Conservation (phyloP, 2,113 vertebrate species). For the Chaetops frenatus region DNA sequence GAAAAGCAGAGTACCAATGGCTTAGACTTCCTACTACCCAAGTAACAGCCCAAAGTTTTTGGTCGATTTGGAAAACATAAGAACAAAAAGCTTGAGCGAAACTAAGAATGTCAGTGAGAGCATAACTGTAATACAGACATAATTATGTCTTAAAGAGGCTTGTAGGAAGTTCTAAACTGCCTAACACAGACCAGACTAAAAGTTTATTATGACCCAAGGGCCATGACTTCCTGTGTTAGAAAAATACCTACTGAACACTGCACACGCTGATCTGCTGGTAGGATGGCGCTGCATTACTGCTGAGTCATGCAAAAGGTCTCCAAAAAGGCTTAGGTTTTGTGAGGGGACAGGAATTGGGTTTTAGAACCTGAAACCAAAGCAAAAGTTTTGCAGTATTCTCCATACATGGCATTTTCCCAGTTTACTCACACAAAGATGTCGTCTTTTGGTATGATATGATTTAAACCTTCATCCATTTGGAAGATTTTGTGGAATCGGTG, state of each 20-base stretch:
- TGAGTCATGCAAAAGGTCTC: not conserved
- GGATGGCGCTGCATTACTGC: not conserved
- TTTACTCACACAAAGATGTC: constrained; percentile 94
- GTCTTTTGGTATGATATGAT: constrained; percentile 92
- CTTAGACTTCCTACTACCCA: not conserved
- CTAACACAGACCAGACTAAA: not conserved
- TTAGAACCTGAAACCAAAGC: not conserved
- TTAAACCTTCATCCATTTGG: constrained; percentile 89
- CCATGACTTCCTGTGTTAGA: not conserved
- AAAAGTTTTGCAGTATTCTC: not conserved
- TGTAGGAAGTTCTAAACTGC: not conserved
- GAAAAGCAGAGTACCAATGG: not conserved
- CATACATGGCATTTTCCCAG: not conserved
- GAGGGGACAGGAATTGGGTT: fast-evolving
- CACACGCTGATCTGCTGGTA: not conserved
- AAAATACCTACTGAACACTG: not conserved
- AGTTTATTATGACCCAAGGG: not conserved
- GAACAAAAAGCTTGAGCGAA: not conserved
- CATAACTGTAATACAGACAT: not conserved
- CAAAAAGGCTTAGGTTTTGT: not conserved
- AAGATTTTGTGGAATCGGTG: constrained; percentile 97
- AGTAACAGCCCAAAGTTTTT: not conserved
- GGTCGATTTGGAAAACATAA: not conserved
- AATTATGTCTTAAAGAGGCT: not conserved
- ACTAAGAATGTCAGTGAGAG: not conserved